These are phyloP conservation scores for Homarus gammarus DNA, from an alignment of 2,888 invertebrate species.

Conservation along the genomic window DNA sequence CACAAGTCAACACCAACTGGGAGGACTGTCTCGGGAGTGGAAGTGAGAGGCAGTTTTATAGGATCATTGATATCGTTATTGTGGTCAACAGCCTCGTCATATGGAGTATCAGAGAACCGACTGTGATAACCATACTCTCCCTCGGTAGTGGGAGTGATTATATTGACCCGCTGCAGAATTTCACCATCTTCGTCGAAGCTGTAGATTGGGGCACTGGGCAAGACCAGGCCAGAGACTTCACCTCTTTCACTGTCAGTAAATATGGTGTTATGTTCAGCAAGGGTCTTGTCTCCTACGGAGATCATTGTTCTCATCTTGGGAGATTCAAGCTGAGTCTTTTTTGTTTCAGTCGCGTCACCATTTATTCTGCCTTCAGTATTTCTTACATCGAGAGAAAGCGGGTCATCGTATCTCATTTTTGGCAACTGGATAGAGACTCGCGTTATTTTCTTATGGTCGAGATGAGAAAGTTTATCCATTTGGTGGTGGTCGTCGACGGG, in stretches of 20 bases:
- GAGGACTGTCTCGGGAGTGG: not conserved
- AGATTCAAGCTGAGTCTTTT: not conserved
- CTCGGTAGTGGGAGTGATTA: not conserved
- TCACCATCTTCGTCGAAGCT: slow-evolving; percentile 59
- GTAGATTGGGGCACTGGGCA: slow-evolving; percentile 36
- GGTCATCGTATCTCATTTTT: not conserved
- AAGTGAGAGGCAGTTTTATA: not conserved
- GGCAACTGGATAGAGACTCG: not conserved
- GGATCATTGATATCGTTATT: not conserved
- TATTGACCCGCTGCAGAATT: slow-evolving; percentile 22
- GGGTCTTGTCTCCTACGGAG: not conserved
- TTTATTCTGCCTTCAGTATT: not conserved
- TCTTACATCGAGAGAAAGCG: not conserved
- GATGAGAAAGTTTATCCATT: not conserved
- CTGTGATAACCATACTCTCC: not conserved
- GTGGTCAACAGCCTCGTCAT: not conserved
- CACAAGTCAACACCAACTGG: not conserved
- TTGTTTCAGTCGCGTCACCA: not conserved
- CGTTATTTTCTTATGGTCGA: not conserved
- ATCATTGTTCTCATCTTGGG: not conserved
- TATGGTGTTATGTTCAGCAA: not conserved
- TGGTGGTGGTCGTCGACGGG: slow-evolving; percentile 18
- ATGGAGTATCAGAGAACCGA: too few species aligned
- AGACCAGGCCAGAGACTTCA: not conserved
- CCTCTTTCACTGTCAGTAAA: not conserved